Evolutionary conservation across 2,888 invertebrate genomes (phyloP).

Genomic region (Eugnorisma glareosa): DNA sequence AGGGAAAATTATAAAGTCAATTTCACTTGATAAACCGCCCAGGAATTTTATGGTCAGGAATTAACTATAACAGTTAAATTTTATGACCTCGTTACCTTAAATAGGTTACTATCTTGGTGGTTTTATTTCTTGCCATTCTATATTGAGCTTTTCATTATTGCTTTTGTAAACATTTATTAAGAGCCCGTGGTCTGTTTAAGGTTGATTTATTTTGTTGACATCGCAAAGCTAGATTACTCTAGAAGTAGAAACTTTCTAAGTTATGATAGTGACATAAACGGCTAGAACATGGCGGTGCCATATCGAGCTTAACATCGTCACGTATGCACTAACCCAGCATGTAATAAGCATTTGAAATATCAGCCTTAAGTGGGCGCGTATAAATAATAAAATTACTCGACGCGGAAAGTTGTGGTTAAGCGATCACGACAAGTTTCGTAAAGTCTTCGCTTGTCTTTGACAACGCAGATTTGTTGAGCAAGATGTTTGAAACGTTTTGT

Average conservation of each 20-base stretch:
- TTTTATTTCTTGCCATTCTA: conserved; percentile 29
- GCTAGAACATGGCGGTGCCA: conserved; percentile 52
- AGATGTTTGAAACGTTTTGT: conserved; percentile 78
- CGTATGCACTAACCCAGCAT: conserved; percentile 67
- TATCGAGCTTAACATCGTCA: conserved; percentile 72
- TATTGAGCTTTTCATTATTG: conserved; percentile 20
- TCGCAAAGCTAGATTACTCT: conserved; percentile 23
- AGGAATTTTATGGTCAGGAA: conserved; percentile 43
- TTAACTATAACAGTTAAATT: conserved; percentile 68
- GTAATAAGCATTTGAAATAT: conserved; percentile 78
- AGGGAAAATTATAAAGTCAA: conserved; percentile 70
- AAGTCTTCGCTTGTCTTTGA: conserved; percentile 80
- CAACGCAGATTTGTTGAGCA: conserved; percentile 78
- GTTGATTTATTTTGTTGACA: conserved; percentile 35
- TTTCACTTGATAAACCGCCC: conserved; percentile 56
- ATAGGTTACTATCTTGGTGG: conserved; percentile 29
- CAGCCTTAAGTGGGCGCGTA: conserved; percentile 74
- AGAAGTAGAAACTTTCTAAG: conserved; percentile 49
- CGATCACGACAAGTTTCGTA: conserved; percentile 87
- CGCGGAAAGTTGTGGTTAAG: conserved; percentile 84
- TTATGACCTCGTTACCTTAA: conserved; percentile 61
- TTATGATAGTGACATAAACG: conserved; percentile 62
- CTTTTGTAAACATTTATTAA: conserved; percentile 16
- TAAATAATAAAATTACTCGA: conserved; percentile 77
- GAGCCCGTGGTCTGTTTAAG: background rate